Conservation (phyloP, 92 coral and sea anemone species). For the Actinostola sp. region DNA sequence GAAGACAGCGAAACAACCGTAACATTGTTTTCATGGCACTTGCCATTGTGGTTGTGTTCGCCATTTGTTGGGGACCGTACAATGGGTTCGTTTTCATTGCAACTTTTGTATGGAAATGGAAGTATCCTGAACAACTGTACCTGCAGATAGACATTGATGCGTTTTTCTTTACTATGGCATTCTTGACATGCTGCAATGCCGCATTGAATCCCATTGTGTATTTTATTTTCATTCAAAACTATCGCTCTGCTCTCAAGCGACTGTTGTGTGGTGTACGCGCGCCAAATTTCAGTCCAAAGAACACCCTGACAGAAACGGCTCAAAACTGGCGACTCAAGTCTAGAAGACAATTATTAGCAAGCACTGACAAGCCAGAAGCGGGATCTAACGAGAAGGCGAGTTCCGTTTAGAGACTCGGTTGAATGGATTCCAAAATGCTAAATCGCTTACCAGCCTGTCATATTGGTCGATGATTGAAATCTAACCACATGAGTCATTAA, state of each 20-base stretch:
- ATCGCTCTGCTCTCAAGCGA: constrained; percentile 32
- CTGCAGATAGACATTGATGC: constrained; percentile 11
- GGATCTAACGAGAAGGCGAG: neutral
- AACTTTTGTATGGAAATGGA: constrained; percentile 33
- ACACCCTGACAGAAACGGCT: neutral
- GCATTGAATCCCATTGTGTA: constrained; percentile 35
- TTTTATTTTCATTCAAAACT: constrained; percentile 38
- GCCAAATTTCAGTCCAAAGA: constrained; percentile 6
- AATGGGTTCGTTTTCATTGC: constrained; percentile 32
- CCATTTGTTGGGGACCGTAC: constrained; percentile 48
- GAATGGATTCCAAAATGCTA: too few species aligned
- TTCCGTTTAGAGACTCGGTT: neutral
- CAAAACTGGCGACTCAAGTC: neutral
- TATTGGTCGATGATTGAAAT: too few species aligned
- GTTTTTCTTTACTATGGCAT: constrained; percentile 10
- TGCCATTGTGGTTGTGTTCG: constrained; percentile 34
- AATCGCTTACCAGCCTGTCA: too few species aligned
- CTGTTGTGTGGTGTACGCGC: neutral
- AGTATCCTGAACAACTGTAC: neutral
- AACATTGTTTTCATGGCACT: constrained; percentile 43
- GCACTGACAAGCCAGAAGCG: neutral
- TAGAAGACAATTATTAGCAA: neutral
- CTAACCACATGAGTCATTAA: too few species aligned
- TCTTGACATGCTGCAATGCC: constrained; percentile 29
- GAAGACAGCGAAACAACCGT: constrained; percentile 34